These are phyloP conservation scores for Arenaria interpres DNA, from an alignment of 2,113 vertebrate species.

Conservation along the genomic window DNA sequence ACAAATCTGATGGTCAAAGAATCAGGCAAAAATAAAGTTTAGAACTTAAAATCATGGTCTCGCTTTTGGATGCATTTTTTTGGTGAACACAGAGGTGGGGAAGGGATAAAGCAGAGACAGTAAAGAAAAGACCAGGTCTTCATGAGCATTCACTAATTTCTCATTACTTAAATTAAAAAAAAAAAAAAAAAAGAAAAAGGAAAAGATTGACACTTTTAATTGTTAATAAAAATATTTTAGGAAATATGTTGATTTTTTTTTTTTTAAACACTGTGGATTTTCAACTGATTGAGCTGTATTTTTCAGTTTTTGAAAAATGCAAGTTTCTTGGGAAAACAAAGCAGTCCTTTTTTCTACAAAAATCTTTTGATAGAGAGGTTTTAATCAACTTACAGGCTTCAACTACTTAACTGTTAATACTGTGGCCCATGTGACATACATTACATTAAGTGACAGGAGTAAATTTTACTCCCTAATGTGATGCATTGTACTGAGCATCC, in stretches of 20 bases:
- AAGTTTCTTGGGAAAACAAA: not conserved
- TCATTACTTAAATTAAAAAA: not conserved
- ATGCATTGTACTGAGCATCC: not conserved
- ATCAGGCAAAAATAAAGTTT: not conserved
- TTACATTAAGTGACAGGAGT: not conserved
- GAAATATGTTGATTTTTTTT: not conserved
- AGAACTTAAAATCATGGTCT: not conserved
- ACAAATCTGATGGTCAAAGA: not conserved
- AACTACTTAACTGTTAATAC: not conserved
- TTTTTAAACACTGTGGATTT: not conserved
- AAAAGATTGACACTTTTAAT: not conserved
- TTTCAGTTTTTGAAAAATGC: not conserved
- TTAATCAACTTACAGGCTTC: not conserved
- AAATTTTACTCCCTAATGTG: not conserved
- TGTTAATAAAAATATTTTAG: not conserved
- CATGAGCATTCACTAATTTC: not conserved
- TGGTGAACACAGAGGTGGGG: not conserved
- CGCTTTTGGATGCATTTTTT: not conserved
- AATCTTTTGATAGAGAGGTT: not conserved
- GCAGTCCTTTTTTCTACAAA: not conserved
- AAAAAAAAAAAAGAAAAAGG: not conserved
- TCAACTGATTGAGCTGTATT: not conserved
- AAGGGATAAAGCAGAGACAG: not conserved
- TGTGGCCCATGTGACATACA: not conserved
- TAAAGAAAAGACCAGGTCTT: not conserved